Evolutionary conservation across 2,113 vertebrate species (phyloP).

Genomic region (Planiliza haematocheilus): DNA sequence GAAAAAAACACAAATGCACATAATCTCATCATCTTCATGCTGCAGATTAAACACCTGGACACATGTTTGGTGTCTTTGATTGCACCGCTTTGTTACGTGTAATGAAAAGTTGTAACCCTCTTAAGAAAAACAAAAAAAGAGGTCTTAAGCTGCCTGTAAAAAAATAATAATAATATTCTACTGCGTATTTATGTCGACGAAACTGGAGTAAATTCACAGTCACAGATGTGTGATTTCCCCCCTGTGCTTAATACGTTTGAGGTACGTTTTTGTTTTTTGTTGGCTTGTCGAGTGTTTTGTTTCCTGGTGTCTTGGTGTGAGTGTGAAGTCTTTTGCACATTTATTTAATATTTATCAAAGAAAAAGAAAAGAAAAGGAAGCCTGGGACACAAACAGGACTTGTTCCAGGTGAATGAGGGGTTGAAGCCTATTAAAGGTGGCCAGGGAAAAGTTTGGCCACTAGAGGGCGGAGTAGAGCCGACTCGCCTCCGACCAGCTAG

Average conservation of each 20-base stretch:
- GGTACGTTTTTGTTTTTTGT: slow-evolving; percentile 21
- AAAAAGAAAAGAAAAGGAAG: too few species aligned
- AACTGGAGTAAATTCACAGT: slow-evolving; percentile 6
- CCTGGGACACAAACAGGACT: neutral
- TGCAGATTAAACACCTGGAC: too few species aligned
- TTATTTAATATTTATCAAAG: slow-evolving; percentile 63
- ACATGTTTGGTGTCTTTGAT: neutral
- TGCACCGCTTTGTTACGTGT: slow-evolving; percentile 17
- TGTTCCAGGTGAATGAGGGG: slow-evolving; percentile 7
- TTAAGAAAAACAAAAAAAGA: neutral
- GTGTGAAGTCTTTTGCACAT: slow-evolving; percentile 23
- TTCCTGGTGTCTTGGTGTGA: slow-evolving; percentile 9
- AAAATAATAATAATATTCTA: slow-evolving; percentile 10
- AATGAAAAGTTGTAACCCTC: slow-evolving; percentile 11
- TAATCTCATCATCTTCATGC: neutral
- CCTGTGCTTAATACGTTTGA: neutral
- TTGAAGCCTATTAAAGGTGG: too few species aligned
- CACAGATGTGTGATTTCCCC: neutral
- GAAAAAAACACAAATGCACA: neutral
- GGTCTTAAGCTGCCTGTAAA: slow-evolving; percentile 40
- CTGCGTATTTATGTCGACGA: slow-evolving; percentile 28
- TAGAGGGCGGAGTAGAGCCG: too few species aligned
- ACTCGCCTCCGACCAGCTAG: too few species aligned
- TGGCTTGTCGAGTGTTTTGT: slow-evolving; percentile 6
- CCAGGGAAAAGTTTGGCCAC: too few species aligned